Base-by-base conservation (phyloP, 2,888 invertebrate species). In the Erpobdella octoculata region DNA sequence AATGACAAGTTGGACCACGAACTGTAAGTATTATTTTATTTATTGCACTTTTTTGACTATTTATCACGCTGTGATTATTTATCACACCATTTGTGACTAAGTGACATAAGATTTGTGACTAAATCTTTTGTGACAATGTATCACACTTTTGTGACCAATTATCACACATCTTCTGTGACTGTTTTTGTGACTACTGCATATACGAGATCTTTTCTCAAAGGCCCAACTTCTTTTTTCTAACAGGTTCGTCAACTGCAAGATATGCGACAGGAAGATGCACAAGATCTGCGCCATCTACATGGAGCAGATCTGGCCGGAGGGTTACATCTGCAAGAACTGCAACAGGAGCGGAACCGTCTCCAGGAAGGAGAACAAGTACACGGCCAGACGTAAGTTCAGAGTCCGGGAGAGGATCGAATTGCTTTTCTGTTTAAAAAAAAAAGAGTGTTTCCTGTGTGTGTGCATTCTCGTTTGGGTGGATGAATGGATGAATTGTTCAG, bases 1-100 rank as follows among this genome's bases (percentile, higher is more conserved):
- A 98, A 98, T 84, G 96, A 97, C 85, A 92, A 95, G 81, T 86
- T 98, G 80, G 97, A 98, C 84, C 88, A 92, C 84, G 98, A 98
- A 83, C 94, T 94, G 78, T 86, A 82, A 82, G 85, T 83, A 48
- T 53, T 70, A 9, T 67, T 46, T n/a, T 46, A 12, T 15, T n/a
- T 12, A 48, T 12, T 21, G n/a, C n/a, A 12, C 8, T 15, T 21
- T 35, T 21, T 9, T 4, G n/a, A n/a, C n/a, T n/a, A n/a, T n/a
- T n/a, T n/a, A n/a, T n/a, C n/a, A n/a, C n/a, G n/a, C n/a, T n/a
- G n/a, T n/a, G n/a, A n/a, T n/a, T n/a, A n/a, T n/a, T n/a, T n/a
- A n/a, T n/a, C n/a, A n/a, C n/a, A n/a, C n/a, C n/a, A n/a, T n/a
- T n/a, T n/a, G n/a, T 66, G 46, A 8, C 25, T 25, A 35, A 64